Conservation (phyloP, 2,113 vertebrate genomes). For the Erinaceus europaeus region DNA sequence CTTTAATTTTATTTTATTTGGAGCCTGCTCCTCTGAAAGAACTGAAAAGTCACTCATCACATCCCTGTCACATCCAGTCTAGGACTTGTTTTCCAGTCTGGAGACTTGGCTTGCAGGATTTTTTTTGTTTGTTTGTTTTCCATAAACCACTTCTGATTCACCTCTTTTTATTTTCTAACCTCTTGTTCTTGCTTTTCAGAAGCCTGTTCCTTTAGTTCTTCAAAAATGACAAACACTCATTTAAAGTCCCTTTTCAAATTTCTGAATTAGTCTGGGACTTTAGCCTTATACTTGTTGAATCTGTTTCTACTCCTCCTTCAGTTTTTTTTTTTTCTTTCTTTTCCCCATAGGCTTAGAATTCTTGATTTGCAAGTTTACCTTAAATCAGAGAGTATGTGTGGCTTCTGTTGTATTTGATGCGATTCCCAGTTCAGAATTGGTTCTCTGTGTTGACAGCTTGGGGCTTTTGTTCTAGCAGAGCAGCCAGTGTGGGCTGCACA, state of each 20-base stretch:
- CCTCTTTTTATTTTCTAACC: slow-evolving; percentile 1
- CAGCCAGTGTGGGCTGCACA: not conserved
- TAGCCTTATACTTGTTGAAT: slow-evolving; percentile 19
- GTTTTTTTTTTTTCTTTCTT: not conserved
- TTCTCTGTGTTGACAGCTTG: slow-evolving; percentile 11
- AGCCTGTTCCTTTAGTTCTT: slow-evolving; percentile 16
- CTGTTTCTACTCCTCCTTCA: slow-evolving; percentile 10
- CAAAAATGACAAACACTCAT: not conserved
- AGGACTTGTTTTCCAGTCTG: not conserved
- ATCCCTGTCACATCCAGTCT: not conserved
- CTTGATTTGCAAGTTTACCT: not conserved
- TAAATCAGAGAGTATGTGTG: not conserved
- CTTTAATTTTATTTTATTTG: not conserved
- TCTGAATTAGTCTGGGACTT: not conserved
- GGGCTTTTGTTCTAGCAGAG: not conserved
- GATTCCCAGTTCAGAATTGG: not conserved
- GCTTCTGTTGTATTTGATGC: slow-evolving; percentile 26
- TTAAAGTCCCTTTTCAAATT: slow-evolving; percentile 27
- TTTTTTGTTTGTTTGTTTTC: not conserved
- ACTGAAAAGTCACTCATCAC: not conserved
- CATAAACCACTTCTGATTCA: not conserved
- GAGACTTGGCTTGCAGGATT: not conserved
- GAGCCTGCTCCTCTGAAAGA: not conserved
- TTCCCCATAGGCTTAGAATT: not conserved
- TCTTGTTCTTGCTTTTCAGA: slow-evolving; percentile 24